Evolutionary conservation across 1,140 invertebrate genomes (phyloP).

Genomic region (Lanistes nyassanus): DNA sequence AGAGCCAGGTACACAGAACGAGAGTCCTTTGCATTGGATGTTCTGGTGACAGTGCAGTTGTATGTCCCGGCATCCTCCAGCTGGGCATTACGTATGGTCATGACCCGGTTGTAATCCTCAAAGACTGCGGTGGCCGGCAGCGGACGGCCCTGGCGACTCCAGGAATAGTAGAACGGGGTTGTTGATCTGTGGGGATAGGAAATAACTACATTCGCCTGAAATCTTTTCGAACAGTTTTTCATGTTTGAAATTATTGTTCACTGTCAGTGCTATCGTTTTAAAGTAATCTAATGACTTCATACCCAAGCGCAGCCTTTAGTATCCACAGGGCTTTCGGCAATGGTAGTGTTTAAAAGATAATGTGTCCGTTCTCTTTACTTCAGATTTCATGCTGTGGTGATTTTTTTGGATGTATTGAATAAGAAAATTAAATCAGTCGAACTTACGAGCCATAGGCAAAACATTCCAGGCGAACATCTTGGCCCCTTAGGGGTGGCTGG

Average conservation of each 20-base stretch:
- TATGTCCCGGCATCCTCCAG: constrained; percentile 96
- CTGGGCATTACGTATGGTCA: constrained; percentile 85
- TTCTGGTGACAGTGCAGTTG: constrained; percentile 83
- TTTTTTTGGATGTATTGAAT: no score
- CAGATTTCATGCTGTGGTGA: no score
- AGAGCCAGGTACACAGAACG: constrained; percentile 30
- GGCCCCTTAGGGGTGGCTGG: constrained; percentile 74
- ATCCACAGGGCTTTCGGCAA: no score
- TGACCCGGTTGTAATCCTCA: constrained; percentile 84
- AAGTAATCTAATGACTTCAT: no score
- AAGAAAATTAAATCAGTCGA: no score
- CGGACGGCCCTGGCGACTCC: constrained; percentile 61
- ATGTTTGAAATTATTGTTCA: no score
- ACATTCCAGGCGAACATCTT: constrained; percentile 93
- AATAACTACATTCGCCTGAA: no score
- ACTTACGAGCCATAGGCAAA: constrained; percentile 93
- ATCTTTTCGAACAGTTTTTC: no score
- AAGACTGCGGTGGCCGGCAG: constrained; percentile 79
- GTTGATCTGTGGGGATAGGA: constrained; percentile 42
- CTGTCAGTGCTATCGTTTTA: no score
- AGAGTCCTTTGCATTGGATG: constrained; percentile 14
- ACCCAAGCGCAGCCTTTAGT: no score
- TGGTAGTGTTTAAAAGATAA: no score
- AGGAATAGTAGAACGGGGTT: constrained; percentile 48
- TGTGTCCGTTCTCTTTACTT: no score